A percentile compares a stretch with the other conserved stretches of the same genome.
These are phyloP conservation scores for Pachyramphus minor DNA, from an alignment of 2,113 vertebrate species.

Conservation along the genomic window DNA sequence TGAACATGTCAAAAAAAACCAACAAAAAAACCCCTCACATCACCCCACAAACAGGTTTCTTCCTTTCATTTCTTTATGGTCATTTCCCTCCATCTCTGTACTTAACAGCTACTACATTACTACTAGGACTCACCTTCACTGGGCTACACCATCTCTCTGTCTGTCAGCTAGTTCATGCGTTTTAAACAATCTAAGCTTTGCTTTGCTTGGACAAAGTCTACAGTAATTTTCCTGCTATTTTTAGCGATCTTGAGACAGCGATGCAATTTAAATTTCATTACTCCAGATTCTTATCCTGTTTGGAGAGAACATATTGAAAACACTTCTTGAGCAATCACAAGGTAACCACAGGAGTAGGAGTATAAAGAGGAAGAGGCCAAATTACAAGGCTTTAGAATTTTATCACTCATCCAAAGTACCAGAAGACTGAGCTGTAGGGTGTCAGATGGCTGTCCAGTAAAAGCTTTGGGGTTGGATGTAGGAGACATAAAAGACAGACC, in stretches of 20 bases:
- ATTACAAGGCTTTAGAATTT: slow-evolving; percentile 31
- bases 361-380: neutral
- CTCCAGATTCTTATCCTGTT: slow-evolving; percentile 33
- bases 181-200: slow-evolving; percentile 1
- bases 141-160: neutral
- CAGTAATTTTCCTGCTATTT: slow-evolving; percentile 43
- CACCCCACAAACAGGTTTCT: neutral
- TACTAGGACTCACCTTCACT: neutral
- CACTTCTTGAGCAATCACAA: slow-evolving; percentile 42
- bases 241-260: neutral
- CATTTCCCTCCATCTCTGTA: neutral
- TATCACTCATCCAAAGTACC: slow-evolving; percentile 38
- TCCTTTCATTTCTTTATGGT: neutral
- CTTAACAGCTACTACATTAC: neutral
- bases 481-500: neutral
- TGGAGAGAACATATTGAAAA: neutral
- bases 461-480: neutral
- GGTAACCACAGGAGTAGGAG: slow-evolving; percentile 4
- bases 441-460: neutral
- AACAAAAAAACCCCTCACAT: neutral
- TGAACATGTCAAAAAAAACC: neutral
- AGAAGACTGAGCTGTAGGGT: neutral
- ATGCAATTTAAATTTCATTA: slow-evolving; percentile 44
- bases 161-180: neutral
- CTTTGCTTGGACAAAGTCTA: slow-evolving; percentile 31